Percentiles rank a stretch among this genome's conserved stretches.
Conservation (phyloP, 2,888 invertebrate genomes). For the Himalopsyche japonica region DNA sequence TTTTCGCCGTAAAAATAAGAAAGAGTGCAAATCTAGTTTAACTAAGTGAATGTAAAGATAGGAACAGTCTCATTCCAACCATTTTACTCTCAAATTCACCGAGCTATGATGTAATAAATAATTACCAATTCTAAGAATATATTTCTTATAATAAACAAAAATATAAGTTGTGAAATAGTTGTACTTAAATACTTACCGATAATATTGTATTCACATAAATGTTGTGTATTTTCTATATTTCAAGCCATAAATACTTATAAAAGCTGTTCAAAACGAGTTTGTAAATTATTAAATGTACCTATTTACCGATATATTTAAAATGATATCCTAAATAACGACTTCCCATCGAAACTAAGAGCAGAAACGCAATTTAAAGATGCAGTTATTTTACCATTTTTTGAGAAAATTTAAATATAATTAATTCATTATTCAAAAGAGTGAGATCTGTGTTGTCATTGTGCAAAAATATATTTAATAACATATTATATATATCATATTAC, state of each 20-base stretch:
- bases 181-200: slow-evolving; percentile 7
- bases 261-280: not conserved
- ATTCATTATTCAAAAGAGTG: not conserved
- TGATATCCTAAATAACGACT: not conserved
- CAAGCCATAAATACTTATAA: slow-evolving; percentile 6
- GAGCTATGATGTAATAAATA: not conserved
- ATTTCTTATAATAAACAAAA: not conserved
- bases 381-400: not conserved
- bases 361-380: not conserved
- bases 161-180: slow-evolving; percentile 23
- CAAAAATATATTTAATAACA: not conserved
- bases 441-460: not conserved
- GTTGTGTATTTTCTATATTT: slow-evolving; percentile 16
- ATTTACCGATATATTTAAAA: not conserved
- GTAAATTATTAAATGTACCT: not conserved
- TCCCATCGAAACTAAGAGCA: not conserved
- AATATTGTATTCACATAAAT: slow-evolving; percentile 10
- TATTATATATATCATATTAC: no score
- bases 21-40: slow-evolving; percentile 5
- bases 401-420: not conserved
- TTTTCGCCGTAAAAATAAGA: not conserved
- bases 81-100: not conserved
- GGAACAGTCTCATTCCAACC: not conserved
- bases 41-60: not conserved
- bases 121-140: not conserved